A percentile compares a stretch with the other conserved stretches of the same genome.
These are phyloP conservation scores for Drosophila repletoides DNA, from an alignment of 1,140 invertebrate species.

Conservation along the genomic window DNA sequence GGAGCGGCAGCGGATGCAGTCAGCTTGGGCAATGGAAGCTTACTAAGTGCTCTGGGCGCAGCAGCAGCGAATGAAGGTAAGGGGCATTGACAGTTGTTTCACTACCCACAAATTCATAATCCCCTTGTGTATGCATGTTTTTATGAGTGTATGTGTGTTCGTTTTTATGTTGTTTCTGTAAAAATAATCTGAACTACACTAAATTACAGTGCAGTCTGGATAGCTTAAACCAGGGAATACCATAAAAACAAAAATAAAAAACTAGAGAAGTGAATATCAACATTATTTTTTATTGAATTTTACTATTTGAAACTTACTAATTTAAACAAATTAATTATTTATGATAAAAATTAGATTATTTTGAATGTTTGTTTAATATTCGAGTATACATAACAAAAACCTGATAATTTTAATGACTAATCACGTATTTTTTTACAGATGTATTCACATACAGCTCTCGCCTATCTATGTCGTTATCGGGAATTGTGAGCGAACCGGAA, in stretches of 20 bases:
- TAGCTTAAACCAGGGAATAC: no score
- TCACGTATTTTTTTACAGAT: slow-evolving; percentile 48
- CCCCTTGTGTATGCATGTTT: slow-evolving; percentile 3
- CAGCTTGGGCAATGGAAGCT: slow-evolving; percentile 46
- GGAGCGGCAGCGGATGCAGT: slow-evolving; percentile 37
- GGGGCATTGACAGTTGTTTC: slow-evolving; percentile 18
- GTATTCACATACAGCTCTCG: slow-evolving; percentile 74
- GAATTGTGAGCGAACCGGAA: slow-evolving; percentile 87
- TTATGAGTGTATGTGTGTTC: not conserved
- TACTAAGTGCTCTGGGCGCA: slow-evolving; percentile 43
- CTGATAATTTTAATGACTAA: slow-evolving; percentile 20
- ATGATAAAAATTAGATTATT: no score
- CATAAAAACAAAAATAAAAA: no score
- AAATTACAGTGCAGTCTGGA: no score
- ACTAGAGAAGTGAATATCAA: no score
- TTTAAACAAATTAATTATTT: no score
- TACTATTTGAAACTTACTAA: no score
- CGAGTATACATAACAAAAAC: no score
- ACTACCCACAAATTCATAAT: no score
- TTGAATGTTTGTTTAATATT: no score
- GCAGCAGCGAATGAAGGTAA: slow-evolving; percentile 68
- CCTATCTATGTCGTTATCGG: slow-evolving; percentile 84
- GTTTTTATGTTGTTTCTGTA: slow-evolving; percentile 20
- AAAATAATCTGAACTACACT: no score
- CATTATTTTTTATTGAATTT: no score